These are phyloP conservation scores for Daubentonia madagascariensis DNA, from an alignment of 2,113 vertebrate species.

Conservation along the genomic window DNA sequence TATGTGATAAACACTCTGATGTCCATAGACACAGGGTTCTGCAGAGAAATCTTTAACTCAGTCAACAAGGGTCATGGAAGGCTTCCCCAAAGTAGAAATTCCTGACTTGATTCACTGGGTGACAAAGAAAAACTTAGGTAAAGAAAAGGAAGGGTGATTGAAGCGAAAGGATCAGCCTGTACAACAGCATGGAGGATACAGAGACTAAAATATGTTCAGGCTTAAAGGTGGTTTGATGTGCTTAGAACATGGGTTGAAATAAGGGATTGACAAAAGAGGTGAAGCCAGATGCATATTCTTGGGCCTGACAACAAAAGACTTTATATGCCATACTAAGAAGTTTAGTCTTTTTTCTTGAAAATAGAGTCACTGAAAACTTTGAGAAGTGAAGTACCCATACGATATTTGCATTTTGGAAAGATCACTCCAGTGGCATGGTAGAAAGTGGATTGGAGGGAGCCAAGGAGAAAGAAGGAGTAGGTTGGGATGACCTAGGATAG, in stretches of 20 bases:
- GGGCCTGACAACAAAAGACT: background rate
- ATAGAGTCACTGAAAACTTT: background rate
- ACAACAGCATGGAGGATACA: background rate
- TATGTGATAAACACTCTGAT: background rate
- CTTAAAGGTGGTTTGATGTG: background rate
- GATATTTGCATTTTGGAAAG: background rate
- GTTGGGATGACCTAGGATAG: background rate
- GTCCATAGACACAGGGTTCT: background rate
- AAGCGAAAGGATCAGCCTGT: background rate
- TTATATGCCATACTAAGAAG: background rate
- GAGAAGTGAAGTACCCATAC: background rate
- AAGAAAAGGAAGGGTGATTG: background rate
- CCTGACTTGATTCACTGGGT: background rate
- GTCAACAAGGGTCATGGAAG: background rate
- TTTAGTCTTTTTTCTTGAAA: background rate
- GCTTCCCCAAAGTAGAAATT: background rate
- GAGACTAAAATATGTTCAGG: background rate
- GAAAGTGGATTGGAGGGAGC: background rate
- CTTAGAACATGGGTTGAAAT: background rate
- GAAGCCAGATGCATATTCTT: background rate
- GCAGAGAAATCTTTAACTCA: background rate
- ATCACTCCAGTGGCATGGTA: background rate
- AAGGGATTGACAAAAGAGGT: background rate
- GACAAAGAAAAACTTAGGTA: background rate
- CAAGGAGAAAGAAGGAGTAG: background rate